Evolutionary conservation across 2,113 vertebrate species (phyloP).

Genomic region (Pipa parva): DNA sequence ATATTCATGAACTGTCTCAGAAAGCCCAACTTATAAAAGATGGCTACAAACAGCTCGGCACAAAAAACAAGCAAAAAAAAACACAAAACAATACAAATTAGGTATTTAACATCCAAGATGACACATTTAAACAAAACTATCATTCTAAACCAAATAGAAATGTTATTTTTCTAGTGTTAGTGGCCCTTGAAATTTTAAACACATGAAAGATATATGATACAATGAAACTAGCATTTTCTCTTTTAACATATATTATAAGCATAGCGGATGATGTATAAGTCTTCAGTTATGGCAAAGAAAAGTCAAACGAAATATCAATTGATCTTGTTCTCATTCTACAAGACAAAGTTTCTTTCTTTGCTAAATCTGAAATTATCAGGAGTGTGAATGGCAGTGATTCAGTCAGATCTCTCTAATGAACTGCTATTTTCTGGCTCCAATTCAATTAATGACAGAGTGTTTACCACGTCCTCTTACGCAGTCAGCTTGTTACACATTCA

Average conservation of each 20-base stretch:
- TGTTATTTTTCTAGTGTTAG: too few species aligned
- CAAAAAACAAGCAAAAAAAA: too few species aligned
- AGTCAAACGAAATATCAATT: background rate
- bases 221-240: too few species aligned
- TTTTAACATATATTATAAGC: background rate
- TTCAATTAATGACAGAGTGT: constrained; percentile 40
- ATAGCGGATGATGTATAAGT: background rate
- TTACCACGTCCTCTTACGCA: constrained; percentile 31
- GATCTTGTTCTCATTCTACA: background rate
- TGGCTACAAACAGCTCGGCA: too few species aligned
- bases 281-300: background rate
- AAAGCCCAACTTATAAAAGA: too few species aligned
- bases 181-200: too few species aligned
- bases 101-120: too few species aligned
- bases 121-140: too few species aligned
- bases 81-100: too few species aligned
- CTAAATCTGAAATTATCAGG: constrained; percentile 24
- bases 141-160: too few species aligned
- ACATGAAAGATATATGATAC: too few species aligned
- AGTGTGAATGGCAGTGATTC: constrained; percentile 29
- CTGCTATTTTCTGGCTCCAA: constrained; percentile 27
- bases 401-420: constrained; percentile 23
- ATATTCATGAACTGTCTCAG: too few species aligned
- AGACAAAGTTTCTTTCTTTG: constrained; percentile 1
- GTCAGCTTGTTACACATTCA: constrained; percentile 31